Percentiles rank a stretch among this genome's conserved stretches.
Evolutionary conservation across 2,113 vertebrate species (phyloP).

Genomic region (Lagopus leucura): DNA sequence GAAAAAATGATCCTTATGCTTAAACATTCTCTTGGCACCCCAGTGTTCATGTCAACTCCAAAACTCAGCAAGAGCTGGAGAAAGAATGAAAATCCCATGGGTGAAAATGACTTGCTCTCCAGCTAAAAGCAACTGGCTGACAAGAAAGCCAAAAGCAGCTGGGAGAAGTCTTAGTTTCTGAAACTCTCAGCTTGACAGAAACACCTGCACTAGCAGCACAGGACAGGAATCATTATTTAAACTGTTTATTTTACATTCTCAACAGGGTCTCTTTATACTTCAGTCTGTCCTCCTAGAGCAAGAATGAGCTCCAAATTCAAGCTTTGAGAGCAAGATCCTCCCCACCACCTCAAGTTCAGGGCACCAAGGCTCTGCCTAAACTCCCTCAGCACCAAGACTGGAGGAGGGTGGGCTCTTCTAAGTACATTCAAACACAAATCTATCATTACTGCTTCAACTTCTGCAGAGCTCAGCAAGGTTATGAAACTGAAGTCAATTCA

Average conservation of each 20-base stretch:
- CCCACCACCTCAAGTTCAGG: background rate
- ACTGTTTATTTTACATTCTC: background rate
- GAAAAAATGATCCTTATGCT: background rate
- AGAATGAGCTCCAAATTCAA: background rate
- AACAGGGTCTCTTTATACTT: background rate
- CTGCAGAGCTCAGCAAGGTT: background rate
- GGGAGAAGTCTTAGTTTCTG: background rate
- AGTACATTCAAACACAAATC: background rate
- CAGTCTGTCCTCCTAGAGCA: background rate
- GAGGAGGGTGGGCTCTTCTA: background rate
- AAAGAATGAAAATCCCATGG: background rate
- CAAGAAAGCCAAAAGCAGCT: conserved; percentile 1
- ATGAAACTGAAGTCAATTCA: background rate
- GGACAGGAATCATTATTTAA: background rate
- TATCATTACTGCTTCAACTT: background rate
- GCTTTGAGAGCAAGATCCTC: background rate
- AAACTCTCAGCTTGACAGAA: background rate
- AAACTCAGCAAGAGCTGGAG: background rate
- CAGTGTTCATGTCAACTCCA: background rate
- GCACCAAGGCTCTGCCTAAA: background rate
- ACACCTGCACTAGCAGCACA: background rate
- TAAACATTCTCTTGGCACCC: background rate
- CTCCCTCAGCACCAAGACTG: background rate
- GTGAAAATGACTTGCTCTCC: background rate
- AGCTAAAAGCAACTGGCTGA: background rate